Evolutionary conservation across 2,113 vertebrate species (phyloP), one percentile per base, ranked within the genome.

Genomic region (Lamprologus lemairii): DNA sequence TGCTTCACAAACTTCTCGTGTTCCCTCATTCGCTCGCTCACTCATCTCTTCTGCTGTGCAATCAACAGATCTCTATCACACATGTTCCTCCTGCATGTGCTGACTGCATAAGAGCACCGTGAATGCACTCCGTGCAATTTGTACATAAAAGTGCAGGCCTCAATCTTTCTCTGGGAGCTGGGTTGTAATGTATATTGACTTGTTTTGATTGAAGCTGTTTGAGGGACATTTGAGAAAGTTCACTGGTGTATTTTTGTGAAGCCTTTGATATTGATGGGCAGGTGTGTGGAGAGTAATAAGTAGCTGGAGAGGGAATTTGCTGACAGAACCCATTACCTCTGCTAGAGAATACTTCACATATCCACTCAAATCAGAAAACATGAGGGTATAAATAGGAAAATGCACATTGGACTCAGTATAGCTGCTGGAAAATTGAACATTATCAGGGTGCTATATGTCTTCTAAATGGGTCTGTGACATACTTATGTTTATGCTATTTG

Each of bases 241-340:
- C 89, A 90, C 85, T 63, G 55, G 73, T 89, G 85, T 88, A 71
- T 93, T 95, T 94, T 81, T 88, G 86, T 63, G 85, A 87, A 31
- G 51, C 47, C 86, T 91, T 82, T 85, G 87, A 92, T 92, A 86
- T 85, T 91, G 93, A 93, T 79, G 84, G 86, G 84, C 89, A 91
- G 86, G 86, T 93, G 90, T 49, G 63, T 86, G 55, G 89, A 85
- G 87, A 90, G 88, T 91, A 93, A 93, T 93, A 92, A 91, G 90
- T 88, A 88, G 87, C 80, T 86, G 86, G 12, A 78, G 89, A 90
- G 82, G 87, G 87, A 88, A 87, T 78, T 83, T 31, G 65, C 86
- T 90, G 91, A 92, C 92, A 91, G 91, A 90, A 91, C 85, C 90
- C 90, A 95, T 95, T 95, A 95, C 90, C 90, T 89, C 82, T 88